Conservation (phyloP, 92 coral and sea anemone species). For the Epizoanthus fatuus region DNA sequence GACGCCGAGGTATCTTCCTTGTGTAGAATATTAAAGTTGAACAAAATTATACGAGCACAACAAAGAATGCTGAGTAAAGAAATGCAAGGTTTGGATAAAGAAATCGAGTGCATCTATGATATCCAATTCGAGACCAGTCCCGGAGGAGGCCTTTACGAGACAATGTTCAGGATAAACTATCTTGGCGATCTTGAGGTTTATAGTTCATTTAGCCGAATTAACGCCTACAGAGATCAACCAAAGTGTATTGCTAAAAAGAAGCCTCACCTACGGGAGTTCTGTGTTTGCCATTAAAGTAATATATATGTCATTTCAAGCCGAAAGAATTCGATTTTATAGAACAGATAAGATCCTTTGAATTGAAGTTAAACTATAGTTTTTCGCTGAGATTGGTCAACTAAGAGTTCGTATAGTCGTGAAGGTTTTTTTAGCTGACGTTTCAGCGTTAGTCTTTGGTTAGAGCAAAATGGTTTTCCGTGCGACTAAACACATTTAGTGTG, state of each 20-base stretch:
- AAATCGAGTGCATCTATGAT: constrained; percentile 71
- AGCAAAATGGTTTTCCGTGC: too few species aligned
- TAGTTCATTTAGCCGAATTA: constrained; percentile 47
- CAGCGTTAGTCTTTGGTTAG: too few species aligned
- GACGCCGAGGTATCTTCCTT: constrained; percentile 30
- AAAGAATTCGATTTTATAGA: too few species aligned
- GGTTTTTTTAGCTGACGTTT: too few species aligned
- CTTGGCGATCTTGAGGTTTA: constrained; percentile 13
- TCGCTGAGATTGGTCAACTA: too few species aligned
- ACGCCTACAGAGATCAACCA: constrained; percentile 63
- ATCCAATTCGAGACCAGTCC: constrained; percentile 75
- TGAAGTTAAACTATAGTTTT: too few species aligned
- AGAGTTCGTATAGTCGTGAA: too few species aligned
- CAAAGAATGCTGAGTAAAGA: constrained; percentile 67
- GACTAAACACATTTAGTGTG: too few species aligned
- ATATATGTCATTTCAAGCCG: too few species aligned
- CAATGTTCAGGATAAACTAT: constrained; percentile 44
- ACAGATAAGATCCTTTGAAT: too few species aligned
- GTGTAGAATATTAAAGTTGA: constrained; percentile 59
- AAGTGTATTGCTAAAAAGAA: constrained; percentile 48
- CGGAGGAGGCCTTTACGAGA: constrained; percentile 72
- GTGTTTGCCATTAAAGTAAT: constrained; percentile 44
- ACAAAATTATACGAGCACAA: constrained; percentile 61
- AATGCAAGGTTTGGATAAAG: constrained; percentile 15
- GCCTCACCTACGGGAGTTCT: constrained; percentile 67